Percentiles rank a stretch among this genome's conserved stretches.
Conservation (phyloP, 64 coral and sea anemone species). For the Montipora capricornis region DNA sequence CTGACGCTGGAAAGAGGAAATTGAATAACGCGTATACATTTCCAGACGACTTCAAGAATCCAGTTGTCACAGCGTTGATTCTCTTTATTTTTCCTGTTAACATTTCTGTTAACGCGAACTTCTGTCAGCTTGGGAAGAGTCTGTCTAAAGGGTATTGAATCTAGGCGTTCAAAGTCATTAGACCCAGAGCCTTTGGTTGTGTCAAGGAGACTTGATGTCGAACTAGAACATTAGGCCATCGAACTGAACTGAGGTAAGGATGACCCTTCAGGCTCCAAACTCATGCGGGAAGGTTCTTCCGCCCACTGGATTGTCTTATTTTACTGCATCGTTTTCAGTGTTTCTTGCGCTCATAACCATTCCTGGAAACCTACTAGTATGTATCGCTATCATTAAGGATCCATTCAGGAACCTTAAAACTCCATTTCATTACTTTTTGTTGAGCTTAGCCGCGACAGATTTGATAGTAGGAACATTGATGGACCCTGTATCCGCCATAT, state of each 20-base stretch:
- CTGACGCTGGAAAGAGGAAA: no score
- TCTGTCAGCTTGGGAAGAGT: no score
- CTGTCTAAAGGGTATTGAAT: not conserved
- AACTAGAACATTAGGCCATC: no score
- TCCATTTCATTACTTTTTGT: conserved; percentile 72
- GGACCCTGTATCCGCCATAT: conserved; percentile 71
- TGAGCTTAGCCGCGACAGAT: conserved; percentile 75
- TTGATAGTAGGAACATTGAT: conserved; percentile 70
- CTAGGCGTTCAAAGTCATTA: no score
- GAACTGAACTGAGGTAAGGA: not conserved
- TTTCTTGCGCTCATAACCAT: conserved; percentile 51
- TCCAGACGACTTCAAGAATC: no score
- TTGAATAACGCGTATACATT: no score
- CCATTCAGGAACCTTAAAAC: conserved; percentile 81
- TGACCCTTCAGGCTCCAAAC: not conserved
- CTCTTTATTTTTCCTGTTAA: no score
- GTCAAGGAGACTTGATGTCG: no score
- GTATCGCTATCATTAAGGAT: conserved; percentile 76
- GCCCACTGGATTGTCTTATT: conserved; percentile 58
- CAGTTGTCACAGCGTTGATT: no score
- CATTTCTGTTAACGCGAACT: no score
- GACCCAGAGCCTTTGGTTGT: no score
- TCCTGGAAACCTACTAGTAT: conserved; percentile 79
- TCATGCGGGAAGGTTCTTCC: conserved; percentile 23
- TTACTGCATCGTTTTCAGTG: conserved; percentile 36